phyloP scores from a whole-genome alignment of 2,888 invertebrate species.

The Drosophila koepferae region DNA sequence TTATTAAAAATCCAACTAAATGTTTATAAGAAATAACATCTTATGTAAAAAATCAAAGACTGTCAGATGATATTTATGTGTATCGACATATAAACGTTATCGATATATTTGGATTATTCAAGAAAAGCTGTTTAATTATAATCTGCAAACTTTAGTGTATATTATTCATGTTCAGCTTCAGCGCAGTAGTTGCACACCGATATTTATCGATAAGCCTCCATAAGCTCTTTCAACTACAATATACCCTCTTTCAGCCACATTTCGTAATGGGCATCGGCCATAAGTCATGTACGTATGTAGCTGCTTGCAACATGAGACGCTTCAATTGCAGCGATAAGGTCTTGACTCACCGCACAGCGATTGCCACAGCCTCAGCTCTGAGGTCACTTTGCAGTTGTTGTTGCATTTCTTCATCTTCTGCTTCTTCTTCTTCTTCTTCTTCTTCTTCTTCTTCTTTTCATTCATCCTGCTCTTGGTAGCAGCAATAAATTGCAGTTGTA shows the following conservation, averaged over 20 bases:
- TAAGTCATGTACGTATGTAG: slow-evolving; percentile 10
- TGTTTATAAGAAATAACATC: background rate
- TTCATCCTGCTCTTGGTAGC: background rate
- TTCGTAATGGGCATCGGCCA: background rate
- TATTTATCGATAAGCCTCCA: background rate
- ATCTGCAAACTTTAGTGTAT: no score
- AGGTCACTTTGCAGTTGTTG: slow-evolving; percentile 22
- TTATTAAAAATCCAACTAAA: background rate
- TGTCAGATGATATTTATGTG: background rate
- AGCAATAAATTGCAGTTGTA: slow-evolving; percentile 59
- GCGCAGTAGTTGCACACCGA: no score
- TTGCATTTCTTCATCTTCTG: background rate
- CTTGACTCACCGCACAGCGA: slow-evolving; percentile 1
- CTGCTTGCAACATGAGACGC: slow-evolving; percentile 59
- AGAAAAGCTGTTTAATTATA: no score
- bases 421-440: background rate
- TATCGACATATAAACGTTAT: background rate
- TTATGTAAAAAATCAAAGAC: background rate
- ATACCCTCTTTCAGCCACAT: background rate
- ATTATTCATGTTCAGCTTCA: no score
- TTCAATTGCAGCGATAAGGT: slow-evolving; percentile 65
- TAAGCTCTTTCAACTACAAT: background rate
- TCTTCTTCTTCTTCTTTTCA: background rate
- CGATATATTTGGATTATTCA: background rate
- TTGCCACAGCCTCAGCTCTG: slow-evolving; percentile 17